Evolutionary conservation across 2,113 vertebrate genomes (phyloP).

Genomic region (Alouatta palliata): DNA sequence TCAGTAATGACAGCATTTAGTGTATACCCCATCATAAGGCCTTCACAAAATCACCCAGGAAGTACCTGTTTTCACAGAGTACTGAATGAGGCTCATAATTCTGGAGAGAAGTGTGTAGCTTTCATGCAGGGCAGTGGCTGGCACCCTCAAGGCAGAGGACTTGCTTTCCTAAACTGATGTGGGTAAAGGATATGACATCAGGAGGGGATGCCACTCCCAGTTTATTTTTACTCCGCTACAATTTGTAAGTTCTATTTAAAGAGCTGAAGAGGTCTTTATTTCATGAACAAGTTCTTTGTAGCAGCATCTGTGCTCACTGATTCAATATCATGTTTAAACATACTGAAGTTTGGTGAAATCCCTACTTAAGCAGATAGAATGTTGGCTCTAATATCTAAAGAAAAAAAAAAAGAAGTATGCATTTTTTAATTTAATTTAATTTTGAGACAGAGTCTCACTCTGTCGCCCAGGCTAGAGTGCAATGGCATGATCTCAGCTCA

Average conservation of each 20-base stretch:
- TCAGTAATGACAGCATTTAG: slow-evolving; percentile 63
- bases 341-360: not conserved
- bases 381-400: not conserved
- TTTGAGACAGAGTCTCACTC: not conserved
- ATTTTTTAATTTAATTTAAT: not conserved
- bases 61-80: slow-evolving; percentile 61
- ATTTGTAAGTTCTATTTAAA: not conserved
- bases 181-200: not conserved
- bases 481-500: too few species aligned
- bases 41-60: slow-evolving; percentile 50
- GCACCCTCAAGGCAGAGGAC: not conserved
- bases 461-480: too few species aligned
- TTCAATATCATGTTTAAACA: not conserved
- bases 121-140: not conserved
- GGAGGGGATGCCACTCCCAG: not conserved
- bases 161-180: slow-evolving; percentile 4
- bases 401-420: not conserved
- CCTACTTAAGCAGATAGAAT: not conserved
- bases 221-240: slow-evolving; percentile 44
- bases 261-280: not conserved
- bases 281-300: not conserved
- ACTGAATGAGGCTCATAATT: slow-evolving; percentile 25
- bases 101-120: not conserved
- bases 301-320: not conserved
- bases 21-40: slow-evolving; percentile 34